Evolutionary conservation across 2,113 vertebrate genomes (phyloP).

Genomic region (Takifugu flavidus): DNA sequence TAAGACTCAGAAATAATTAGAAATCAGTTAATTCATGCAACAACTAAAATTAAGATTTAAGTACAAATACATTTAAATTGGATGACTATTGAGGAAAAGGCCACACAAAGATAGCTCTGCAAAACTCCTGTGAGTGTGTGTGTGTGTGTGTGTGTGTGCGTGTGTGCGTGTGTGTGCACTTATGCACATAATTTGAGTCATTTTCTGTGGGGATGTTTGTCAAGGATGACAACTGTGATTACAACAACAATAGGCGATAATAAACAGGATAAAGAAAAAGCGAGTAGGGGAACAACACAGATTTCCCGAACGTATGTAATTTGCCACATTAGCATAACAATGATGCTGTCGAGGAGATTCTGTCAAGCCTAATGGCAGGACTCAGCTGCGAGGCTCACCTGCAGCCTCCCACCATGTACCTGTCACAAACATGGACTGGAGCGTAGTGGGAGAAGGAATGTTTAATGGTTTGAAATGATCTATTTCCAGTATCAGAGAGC

Average conservation of each 20-base stretch:
- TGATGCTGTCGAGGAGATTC: slow-evolving; percentile 28
- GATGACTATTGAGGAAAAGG: too few relatives aligned
- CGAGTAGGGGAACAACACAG: slow-evolving; percentile 30
- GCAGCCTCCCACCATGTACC: slow-evolving; percentile 12
- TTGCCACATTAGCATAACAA: slow-evolving; percentile 52
- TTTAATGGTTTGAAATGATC: not conserved
- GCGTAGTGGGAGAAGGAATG: slow-evolving; percentile 5
- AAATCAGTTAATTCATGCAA: too few relatives aligned
- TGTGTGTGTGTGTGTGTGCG: not conserved
- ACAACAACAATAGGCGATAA: slow-evolving; percentile 44
- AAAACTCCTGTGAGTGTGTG: not conserved
- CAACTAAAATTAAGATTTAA: too few relatives aligned
- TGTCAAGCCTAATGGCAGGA: slow-evolving; percentile 14
- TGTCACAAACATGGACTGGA: not conserved
- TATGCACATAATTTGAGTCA: not conserved
- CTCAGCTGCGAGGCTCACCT: slow-evolving; percentile 14
- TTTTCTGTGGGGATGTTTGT: slow-evolving; percentile 33
- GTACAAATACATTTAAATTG: too few relatives aligned
- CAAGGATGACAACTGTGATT: slow-evolving; percentile 52
- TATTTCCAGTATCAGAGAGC: not conserved
- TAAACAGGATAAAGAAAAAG: slow-evolving; percentile 40
- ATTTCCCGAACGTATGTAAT: slow-evolving; percentile 43
- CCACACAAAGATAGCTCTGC: too few relatives aligned
- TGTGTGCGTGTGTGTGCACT: not conserved
- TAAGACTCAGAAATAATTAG: too few relatives aligned